phyloP scores from a whole-genome alignment of 35 echinoderm and acorn worm species.

The Apostichopus parvimensis region DNA sequence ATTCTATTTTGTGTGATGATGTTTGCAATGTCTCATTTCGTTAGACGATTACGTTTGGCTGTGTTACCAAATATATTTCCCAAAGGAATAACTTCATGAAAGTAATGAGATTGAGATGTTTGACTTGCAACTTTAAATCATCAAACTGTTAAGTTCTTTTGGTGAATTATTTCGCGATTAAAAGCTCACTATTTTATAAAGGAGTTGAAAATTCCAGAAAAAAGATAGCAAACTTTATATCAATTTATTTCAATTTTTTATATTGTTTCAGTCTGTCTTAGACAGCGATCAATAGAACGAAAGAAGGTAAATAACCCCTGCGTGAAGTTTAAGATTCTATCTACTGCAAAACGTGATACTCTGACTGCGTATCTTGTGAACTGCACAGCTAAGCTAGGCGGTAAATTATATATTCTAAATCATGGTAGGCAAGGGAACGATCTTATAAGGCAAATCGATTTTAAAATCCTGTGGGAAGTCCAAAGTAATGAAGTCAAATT shows the following conservation, averaged over 20 bases:
- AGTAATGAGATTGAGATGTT: constrained; percentile 14
- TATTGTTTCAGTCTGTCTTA: background rate
- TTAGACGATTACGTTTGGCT: constrained; percentile 20
- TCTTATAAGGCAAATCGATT: constrained; percentile 36
- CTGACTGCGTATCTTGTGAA: background rate
- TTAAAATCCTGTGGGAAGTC: constrained; percentile 25
- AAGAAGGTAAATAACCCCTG: background rate
- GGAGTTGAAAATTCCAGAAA: background rate
- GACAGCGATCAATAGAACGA: too few relatives aligned
- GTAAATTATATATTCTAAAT: constrained; percentile 16
- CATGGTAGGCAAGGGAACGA: constrained; percentile 34
- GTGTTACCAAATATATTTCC: constrained; percentile 30
- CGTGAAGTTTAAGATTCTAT: background rate
- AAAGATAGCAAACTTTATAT: background rate
- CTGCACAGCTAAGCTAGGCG: constrained; percentile 2
- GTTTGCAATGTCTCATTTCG: background rate
- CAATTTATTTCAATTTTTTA: background rate
- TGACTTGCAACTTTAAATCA: constrained; percentile 2
- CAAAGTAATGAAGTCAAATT: constrained; percentile 50
- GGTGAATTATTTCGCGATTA: constrained; percentile 18
- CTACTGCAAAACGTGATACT: background rate
- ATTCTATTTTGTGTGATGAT: background rate
- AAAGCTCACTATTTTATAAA: background rate
- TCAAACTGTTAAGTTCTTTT: background rate
- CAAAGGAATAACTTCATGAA: background rate